These are phyloP conservation scores for Vulpes vulpes DNA, from an alignment of 2,113 vertebrate genomes.

Conservation along the genomic window DNA sequence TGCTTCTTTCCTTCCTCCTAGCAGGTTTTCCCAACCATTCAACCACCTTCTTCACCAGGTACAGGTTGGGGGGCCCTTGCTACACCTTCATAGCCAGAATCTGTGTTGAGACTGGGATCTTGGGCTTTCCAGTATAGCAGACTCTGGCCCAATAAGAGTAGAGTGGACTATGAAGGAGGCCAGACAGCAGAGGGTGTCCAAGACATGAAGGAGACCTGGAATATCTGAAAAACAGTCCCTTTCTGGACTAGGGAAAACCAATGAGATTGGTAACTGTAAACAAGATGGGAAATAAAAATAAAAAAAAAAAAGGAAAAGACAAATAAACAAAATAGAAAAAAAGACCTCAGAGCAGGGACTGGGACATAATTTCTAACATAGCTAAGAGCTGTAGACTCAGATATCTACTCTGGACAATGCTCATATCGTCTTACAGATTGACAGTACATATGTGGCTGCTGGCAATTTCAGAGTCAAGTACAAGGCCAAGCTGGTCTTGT, in stretches of 20 bases:
- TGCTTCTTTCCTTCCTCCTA: not conserved
- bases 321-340: constrained; percentile 76
- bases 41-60: constrained; percentile 12
- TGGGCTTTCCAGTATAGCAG: constrained; percentile 83
- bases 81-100: constrained; percentile 85
- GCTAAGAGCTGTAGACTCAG: constrained; percentile 89
- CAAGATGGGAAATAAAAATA: constrained; percentile 88
- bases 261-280: constrained; percentile 87
- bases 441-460: constrained; percentile 90
- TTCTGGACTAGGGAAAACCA: constrained; percentile 87
- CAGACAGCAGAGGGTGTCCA: constrained; percentile 17
- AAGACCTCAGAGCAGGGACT: constrained; percentile 86
- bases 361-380: constrained; percentile 88
- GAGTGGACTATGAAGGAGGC: constrained; percentile 67
- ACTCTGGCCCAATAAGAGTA: constrained; percentile 77
- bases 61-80: constrained; percentile 39
- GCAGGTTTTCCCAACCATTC: constrained; percentile 83
- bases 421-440: constrained; percentile 90
- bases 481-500: constrained; percentile 91
- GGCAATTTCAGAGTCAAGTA: constrained; percentile 94
- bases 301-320: constrained; percentile 82
- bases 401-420: constrained; percentile 91
- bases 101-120: constrained; percentile 88
- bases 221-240: constrained; percentile 89
- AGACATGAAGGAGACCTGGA: constrained; percentile 89